Evolutionary conservation across 2,113 vertebrate species (phyloP), one percentile per base, ranked within the genome.

Genomic region (Talpa occidentalis): DNA sequence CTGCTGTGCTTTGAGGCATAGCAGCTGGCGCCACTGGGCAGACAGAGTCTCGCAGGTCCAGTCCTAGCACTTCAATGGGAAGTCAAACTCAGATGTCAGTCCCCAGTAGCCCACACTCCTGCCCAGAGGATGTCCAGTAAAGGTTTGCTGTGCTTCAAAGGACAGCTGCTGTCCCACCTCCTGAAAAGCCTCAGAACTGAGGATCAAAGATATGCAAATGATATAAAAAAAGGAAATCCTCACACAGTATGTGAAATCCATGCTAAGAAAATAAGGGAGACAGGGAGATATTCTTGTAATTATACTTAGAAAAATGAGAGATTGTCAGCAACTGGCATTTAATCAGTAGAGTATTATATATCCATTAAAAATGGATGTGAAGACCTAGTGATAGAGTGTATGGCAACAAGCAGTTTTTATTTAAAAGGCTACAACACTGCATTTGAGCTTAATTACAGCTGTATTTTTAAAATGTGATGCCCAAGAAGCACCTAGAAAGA

Each of bases 401-500:
- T 10, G 22, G 14, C 77, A 76, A 66, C 54, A 93, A 89, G 21
- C 6, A 80, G 30, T 28, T 56, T 81, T 69, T 66, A 66, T n/a
- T 10, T 78, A 84, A 90, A 56, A 32, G 44, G 22, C 22, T 59
- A 66, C 30, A 87, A 11, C 15, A 72, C 30, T 66, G 10, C 10
- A 56, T 30, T 30, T 28, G 32, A 78, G 40, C 37, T 89, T 80
- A 32, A 90, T n/a, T 69, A 52, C 28, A 76, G 22, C 69, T 79
- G 0, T 60, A 16, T 52, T 93, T 86, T 35, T 22, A 59, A 76
- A 86, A 79, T 3, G 12, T 2, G 2, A 22, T 54, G 37, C 44
- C 80, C 44, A 54, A 44, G 40, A 79, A 79, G 14, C 59, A 87
- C 74, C 94, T 86, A 35, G 47, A 73, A 85, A 72, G 72, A 79